Percentiles rank a stretch among this genome's conserved stretches.
Conservation (phyloP, 2,113 vertebrate species). For the Ictalurus punctatus region DNA sequence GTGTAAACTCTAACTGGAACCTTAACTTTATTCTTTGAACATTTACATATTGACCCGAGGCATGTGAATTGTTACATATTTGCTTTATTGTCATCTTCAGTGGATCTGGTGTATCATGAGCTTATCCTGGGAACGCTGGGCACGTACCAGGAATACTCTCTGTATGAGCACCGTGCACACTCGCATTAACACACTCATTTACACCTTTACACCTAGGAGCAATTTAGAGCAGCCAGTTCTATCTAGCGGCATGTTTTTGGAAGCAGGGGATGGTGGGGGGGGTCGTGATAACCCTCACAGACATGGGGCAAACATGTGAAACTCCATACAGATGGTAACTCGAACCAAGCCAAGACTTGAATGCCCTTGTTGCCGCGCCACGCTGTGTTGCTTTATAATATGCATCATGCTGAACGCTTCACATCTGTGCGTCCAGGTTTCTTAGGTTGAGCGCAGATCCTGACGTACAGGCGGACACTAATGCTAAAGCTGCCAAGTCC, state of each 20-base stretch:
- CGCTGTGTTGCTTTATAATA: not conserved
- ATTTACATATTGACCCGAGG: not conserved
- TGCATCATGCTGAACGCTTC: not conserved
- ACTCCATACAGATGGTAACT: not conserved
- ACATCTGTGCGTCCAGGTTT: not conserved
- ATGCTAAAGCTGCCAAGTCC: slow-evolving; percentile 41
- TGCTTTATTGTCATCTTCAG: not conserved
- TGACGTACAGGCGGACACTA: slow-evolving; percentile 1
- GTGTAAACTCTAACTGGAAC: not conserved
- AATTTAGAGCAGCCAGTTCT: not conserved
- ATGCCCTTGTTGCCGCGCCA: not conserved
- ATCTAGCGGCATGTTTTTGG: not conserved
- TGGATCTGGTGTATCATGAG: not conserved
- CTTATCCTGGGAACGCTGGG: not conserved
- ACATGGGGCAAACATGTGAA: not conserved
- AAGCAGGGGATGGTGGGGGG: not conserved
- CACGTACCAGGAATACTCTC: not conserved
- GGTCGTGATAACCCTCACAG: too few species aligned
- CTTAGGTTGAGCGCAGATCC: not conserved
- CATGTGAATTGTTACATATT: not conserved
- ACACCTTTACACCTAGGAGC: not conserved
- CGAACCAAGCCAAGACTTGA: not conserved
- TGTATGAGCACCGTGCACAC: not conserved
- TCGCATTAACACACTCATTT: not conserved
- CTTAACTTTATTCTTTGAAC: not conserved